Base-by-base conservation (phyloP, 2,888 invertebrate species). In the Malthinus flaveolus region DNA sequence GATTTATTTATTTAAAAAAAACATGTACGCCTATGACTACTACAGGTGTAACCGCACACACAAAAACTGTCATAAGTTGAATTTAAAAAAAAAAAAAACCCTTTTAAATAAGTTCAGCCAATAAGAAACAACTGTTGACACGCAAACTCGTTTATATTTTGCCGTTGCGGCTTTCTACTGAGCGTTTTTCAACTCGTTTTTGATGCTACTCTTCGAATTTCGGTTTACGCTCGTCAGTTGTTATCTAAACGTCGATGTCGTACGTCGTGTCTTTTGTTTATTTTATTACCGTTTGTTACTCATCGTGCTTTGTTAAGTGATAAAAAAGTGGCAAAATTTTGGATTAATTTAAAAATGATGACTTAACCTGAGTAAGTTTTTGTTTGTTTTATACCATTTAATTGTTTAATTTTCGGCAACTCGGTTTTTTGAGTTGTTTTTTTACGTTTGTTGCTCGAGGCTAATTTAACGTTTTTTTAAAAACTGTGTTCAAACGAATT, bases 111-210 rank as follows among this genome's bases (percentile, higher is more conserved):
- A 7, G 9, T 42, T n/a, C 15, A 9, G 13, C 39, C 39, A 42
- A 42, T 42, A n/a, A 39, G 39, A 13, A 8, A 3, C 7, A 39
- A 23, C 15, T 39, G 34, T 44, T 51, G 51, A 51, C 51, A 51
- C 51, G 51, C 51, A 51, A 51, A 51, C 51, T 51, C 51, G 51
- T 51, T 51, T 51, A 34, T 36, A 32, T 23, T 49, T 36, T 49
- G 31, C 48, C 48, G 48, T 49, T 49, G 48, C 36, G 23, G 11
- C 10, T 15, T 32, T 47, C 23, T 42, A 42, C 39, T 13, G 23
- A 11, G 23, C 11, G 32, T 32, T 32, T 45, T 45, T 32, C 45
- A 45, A 45, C 45, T 45, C 23, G 23, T 23, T 23, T 39, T 42
- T 42, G 39, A 15, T 42, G 39, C 39, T 23, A 23, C 39, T 15